These are phyloP conservation scores for Taenaris catops DNA, from an alignment of 2,888 invertebrate species.

Conservation along the genomic window DNA sequence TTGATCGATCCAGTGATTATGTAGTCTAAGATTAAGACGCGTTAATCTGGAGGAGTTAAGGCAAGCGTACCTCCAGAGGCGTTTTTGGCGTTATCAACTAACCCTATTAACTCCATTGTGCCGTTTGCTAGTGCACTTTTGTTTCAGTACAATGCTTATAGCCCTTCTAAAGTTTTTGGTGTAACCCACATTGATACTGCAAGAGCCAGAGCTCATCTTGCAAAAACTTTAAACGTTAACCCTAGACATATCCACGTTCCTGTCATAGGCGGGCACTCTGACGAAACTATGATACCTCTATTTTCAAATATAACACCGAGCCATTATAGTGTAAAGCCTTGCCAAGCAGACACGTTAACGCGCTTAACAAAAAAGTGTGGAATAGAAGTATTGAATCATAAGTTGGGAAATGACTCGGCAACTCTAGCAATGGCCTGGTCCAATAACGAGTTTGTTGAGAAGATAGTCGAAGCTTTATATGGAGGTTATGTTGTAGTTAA, in stretches of 20 bases:
- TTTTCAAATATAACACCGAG: conserved; percentile 47
- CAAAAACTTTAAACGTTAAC: conserved; percentile 36
- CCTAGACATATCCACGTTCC: conserved; percentile 39
- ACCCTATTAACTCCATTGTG: conserved; percentile 50
- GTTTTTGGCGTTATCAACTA: conserved; percentile 49
- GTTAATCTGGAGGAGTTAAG: too few species aligned
- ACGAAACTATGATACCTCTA: conserved; percentile 50
- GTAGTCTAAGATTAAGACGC: too few species aligned
- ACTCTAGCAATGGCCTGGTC: conserved; percentile 49
- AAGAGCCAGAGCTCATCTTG: conserved; percentile 38
- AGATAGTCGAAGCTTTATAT: conserved; percentile 40
- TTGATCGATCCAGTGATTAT: conserved; percentile 39
- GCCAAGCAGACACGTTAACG: conserved; percentile 44
- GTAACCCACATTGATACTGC: conserved; percentile 50
- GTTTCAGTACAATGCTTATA: conserved; percentile 40
- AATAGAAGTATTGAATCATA: conserved; percentile 41
- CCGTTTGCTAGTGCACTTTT: conserved; percentile 49
- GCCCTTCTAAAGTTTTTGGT: conserved; percentile 50
- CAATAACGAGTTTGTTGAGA: conserved; percentile 45
- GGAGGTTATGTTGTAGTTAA: conserved; percentile 40
- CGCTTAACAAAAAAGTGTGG: conserved; percentile 45
- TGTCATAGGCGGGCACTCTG: conserved; percentile 57
- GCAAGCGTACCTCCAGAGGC: too few species aligned
- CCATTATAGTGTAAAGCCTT: conserved; percentile 30
- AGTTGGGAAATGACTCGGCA: conserved; percentile 41